These are phyloP conservation scores for Xyrauchen texanus DNA, from an alignment of 2,113 vertebrate genomes.

Conservation along the genomic window DNA sequence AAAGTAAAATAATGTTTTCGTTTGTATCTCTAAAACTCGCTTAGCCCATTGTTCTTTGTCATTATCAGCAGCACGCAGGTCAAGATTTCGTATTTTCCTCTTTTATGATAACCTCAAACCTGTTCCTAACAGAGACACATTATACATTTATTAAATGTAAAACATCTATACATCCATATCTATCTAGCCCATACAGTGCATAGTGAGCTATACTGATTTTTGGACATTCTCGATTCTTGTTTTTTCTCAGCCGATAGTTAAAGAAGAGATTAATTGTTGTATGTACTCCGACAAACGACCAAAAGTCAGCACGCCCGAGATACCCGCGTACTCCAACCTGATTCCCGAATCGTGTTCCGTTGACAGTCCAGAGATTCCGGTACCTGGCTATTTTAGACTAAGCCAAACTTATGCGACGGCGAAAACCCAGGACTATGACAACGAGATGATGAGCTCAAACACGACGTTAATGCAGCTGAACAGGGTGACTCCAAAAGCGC, in stretches of 20 bases:
- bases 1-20: too few relatives aligned
- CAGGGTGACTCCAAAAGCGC: constrained; percentile 89
- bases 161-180: neutral
- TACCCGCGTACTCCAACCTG: constrained; percentile 89
- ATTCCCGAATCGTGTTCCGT: constrained; percentile 87
- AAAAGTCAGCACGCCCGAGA: constrained; percentile 89
- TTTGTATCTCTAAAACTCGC: neutral
- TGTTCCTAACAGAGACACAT: neutral
- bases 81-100: neutral
- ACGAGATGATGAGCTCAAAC: constrained; percentile 88
- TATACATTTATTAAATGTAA: neutral
- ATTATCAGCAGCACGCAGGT: neutral
- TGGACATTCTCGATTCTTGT: neutral
- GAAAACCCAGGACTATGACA: constrained; percentile 94
- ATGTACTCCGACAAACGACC: constrained; percentile 99
- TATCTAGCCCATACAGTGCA: neutral
- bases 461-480: constrained; percentile 91
- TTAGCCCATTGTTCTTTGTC: neutral
- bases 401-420: constrained; percentile 96
- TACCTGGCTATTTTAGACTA: constrained; percentile 98
- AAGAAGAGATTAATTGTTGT: constrained; percentile 95
- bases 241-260: neutral
- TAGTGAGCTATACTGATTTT: neutral
- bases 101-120: too few relatives aligned
- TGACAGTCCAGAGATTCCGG: constrained; percentile 96